These are phyloP conservation scores for Sander vitreus DNA, from an alignment of 2,113 vertebrate genomes.

Conservation along the genomic window DNA sequence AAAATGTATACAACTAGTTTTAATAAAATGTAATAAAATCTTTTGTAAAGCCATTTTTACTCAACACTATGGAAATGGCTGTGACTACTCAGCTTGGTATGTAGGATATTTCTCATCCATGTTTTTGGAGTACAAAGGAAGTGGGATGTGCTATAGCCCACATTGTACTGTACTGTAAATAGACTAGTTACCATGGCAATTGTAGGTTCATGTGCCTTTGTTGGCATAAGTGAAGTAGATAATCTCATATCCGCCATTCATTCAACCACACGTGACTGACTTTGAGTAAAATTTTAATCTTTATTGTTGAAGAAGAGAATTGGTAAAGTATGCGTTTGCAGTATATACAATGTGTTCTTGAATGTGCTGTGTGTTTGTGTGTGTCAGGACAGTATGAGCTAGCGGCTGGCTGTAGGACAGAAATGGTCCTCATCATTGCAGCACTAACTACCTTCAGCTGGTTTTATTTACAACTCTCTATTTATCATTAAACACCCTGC, in stretches of 20 bases:
- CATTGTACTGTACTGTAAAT: constrained; percentile 65
- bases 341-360: constrained; percentile 7
- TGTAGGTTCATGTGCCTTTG: constrained; percentile 37
- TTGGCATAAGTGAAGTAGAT: not conserved
- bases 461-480: constrained; percentile 65
- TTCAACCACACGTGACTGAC: constrained; percentile 7
- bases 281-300: constrained; percentile 12
- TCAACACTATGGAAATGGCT: not conserved
- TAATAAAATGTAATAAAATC: not conserved
- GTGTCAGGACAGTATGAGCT: constrained; percentile 25
- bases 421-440: constrained; percentile 51
- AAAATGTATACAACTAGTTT: not conserved
- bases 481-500: constrained; percentile 72
- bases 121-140: constrained; percentile 26
- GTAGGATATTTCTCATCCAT: constrained; percentile 41
- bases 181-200: constrained; percentile 76
- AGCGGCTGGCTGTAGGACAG: constrained; percentile 38
- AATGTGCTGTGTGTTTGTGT: constrained; percentile 3
- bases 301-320: not conserved
- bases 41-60: not conserved
- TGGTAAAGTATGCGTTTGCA: not conserved
- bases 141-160: constrained; percentile 40
- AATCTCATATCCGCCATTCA: constrained; percentile 41
- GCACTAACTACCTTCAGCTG: constrained; percentile 41
- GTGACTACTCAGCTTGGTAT: constrained; percentile 23